Evolutionary conservation across 2,797 vertebrate genomes (phyloP), one percentile per base, ranked within the genome.

Genomic region (Melanogrammus aeglefinus): DNA sequence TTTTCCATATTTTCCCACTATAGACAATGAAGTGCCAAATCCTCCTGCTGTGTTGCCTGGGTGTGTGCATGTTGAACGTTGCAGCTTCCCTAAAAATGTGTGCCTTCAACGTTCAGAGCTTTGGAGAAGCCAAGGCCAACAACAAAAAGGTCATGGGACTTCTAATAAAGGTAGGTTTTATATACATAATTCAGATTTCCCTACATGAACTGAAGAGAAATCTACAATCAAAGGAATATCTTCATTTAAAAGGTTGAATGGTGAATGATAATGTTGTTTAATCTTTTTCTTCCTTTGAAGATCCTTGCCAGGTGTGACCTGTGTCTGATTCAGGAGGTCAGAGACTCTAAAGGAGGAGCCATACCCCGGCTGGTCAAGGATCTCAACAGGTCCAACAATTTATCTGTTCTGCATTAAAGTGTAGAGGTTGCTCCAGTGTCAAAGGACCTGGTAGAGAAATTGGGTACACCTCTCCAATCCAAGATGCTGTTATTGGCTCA

Each of bases 291-390:
- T 72, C 18, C 76, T 76, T 13, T 78, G 13, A 80, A 96, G 95
- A 95, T 96, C 73, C 85, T 96, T 18, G 93, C 93, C 81, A 94
- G 95, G 51, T 96, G 93, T 80, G 96, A 96, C 83, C 85, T 96
- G 79, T 91, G 91, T 86, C 93, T 95, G 0, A 89, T 96, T 86
- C 96, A 96, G 79, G 96, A 96, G 80, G 96, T 96, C 41, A 84
- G 95, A 80, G 95, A 96, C 84, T 90, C 91, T 12, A 95, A 91
- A 86, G 94, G 95, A 63, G 77, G 86, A 86, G 95, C 92, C 2
- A 81, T 96, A 31, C 86, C 84, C 76, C 77, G 82, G 16, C 87
- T 96, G 78, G 86, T 96, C 9, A 85, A 86, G 39, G 90, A 88
- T 57, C 93, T 96, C 6, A 96, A 95, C 89, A 91, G 93, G 96